Evolutionary conservation across 2,113 vertebrate genomes (phyloP).

Genomic region (Lepus americanus): DNA sequence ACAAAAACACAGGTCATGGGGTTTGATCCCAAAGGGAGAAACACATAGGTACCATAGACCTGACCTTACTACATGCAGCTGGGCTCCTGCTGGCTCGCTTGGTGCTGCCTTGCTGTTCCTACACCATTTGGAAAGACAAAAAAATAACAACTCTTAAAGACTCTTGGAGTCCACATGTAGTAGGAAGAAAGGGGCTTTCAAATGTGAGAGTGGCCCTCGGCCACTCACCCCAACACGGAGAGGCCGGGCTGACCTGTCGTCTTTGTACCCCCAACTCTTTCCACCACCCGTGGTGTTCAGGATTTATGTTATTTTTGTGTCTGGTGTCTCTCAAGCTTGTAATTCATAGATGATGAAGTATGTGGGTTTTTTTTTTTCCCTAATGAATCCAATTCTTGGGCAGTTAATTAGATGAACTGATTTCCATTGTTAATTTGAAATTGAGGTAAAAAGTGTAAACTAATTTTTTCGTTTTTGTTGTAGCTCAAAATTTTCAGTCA

Average conservation of each 20-base stretch:
- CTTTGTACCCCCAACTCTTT: rapidly evolving
- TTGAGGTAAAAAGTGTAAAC: not conserved
- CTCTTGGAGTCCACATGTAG: not conserved
- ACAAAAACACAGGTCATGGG: not conserved
- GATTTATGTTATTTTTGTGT: slow-evolving; percentile 25
- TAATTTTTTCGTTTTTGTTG: not conserved
- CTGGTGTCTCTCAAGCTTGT: slow-evolving; percentile 23
- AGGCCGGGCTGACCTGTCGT: not conserved
- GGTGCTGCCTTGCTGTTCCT: not conserved
- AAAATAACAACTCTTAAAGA: not conserved
- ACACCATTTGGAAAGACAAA: not conserved
- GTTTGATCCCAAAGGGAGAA: not conserved
- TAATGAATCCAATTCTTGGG: not conserved
- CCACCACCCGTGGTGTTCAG: not conserved
- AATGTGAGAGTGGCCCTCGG: not conserved
- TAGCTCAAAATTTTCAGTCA: not conserved
- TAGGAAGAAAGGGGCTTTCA: not conserved
- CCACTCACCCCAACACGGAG: not conserved
- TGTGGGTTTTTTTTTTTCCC: not conserved
- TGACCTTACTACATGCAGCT: not conserved
- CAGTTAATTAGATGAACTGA: not conserved
- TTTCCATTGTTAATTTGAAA: slow-evolving; percentile 24
- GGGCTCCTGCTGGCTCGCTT: not conserved
- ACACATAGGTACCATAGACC: not conserved
- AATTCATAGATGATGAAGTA: not conserved